Conservation (phyloP, 2,113 vertebrate species). For the Pygoscelis adeliae region DNA sequence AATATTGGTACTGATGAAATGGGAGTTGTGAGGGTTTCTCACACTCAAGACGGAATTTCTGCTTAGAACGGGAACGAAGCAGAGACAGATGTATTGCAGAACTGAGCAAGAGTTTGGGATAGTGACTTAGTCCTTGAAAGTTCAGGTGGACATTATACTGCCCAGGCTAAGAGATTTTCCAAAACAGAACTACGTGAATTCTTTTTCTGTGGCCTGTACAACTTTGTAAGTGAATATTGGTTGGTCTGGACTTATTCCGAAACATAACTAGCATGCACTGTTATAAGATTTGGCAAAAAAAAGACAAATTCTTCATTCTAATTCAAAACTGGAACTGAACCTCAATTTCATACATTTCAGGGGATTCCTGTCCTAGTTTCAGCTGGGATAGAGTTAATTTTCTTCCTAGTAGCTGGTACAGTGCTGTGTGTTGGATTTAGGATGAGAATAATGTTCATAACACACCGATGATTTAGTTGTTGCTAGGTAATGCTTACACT, state of each 20-base stretch:
- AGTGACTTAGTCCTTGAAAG: neutral
- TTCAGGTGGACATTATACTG: neutral
- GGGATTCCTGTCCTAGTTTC: neutral
- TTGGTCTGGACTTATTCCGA: neutral
- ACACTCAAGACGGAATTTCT: neutral
- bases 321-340: neutral
- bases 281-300: neutral
- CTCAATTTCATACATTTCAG: neutral
- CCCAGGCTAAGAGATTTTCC: neutral
- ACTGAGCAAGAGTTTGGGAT: neutral
- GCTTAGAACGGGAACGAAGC: neutral
- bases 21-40: neutral
- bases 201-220: neutral
- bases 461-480: too few relatives aligned
- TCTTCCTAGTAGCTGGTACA: too few relatives aligned
- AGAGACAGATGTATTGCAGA: neutral
- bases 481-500: too few relatives aligned
- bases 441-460: too few relatives aligned
- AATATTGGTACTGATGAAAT: neutral
- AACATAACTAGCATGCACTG: neutral
- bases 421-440: too few relatives aligned
- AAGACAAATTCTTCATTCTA: neutral
- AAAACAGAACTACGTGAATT: neutral
- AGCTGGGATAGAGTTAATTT: too few relatives aligned
- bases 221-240: neutral